Evolutionary conservation across 35 echinoderm and acorn worm genomes (phyloP).

Genomic region (Amphiura filiformis): DNA sequence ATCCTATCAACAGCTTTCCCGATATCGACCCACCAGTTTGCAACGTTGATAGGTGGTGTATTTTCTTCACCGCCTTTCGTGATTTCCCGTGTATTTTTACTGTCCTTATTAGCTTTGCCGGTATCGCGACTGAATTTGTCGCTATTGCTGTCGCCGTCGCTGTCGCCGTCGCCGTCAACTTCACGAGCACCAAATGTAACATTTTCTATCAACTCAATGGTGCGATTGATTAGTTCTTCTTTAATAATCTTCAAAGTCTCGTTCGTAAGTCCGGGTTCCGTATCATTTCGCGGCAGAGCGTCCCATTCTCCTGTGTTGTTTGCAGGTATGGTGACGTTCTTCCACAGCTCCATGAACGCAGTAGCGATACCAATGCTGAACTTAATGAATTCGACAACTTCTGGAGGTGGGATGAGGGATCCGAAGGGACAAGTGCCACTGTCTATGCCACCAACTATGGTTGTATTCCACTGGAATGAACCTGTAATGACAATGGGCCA

Average conservation of each 20-base stretch:
- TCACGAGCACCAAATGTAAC: background rate
- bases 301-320: too few species aligned
- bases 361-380: background rate
- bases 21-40: conserved; percentile 1
- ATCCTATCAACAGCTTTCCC: background rate
- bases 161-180: too few species aligned
- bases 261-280: background rate
- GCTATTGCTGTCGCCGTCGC: too few species aligned
- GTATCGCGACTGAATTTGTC: too few species aligned
- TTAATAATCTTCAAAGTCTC: background rate
- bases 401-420: background rate
- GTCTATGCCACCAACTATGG: conserved; percentile 11
- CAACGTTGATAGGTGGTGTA: too few species aligned
- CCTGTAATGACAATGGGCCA: background rate
- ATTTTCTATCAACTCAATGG: background rate
- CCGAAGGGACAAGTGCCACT: background rate
- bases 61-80: too few species aligned
- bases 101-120: too few species aligned
- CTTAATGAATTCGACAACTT: background rate
- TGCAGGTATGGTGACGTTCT: background rate
- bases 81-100: too few species aligned
- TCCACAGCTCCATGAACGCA: background rate
- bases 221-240: background rate
- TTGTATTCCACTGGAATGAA: conserved; percentile 23
- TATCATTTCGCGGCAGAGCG: background rate